Evolutionary conservation across 2,888 invertebrate genomes (phyloP), one percentile per base, ranked within the genome.

Genomic region (Platycheirus albimanus): DNA sequence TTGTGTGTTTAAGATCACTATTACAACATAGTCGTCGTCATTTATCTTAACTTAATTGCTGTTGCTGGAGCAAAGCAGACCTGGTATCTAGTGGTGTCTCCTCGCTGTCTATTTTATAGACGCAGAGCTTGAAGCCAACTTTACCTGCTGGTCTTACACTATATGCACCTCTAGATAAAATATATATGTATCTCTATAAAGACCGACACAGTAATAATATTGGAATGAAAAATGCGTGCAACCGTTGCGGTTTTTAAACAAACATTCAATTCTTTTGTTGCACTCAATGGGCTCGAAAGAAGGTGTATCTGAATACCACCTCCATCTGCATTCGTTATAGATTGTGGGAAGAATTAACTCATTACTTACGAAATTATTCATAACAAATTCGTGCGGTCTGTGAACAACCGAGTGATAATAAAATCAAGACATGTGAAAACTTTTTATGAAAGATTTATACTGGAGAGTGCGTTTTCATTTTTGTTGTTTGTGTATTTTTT

Each of bases 11-110:
- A 54, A 63, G 61, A 61, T 67, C 61, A 54, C 47, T 38, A 49
- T 79, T 79, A 36, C 74, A 74, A 67, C 74, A 79, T 24, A 79
- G 74, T 54, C 52, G 67, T n/a, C 47, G 63, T 63, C 63, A 79
- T 79, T 79, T 74, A 69, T 69, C 74, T 79, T 69, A 33, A 52
- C 61, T 79, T 74, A 79, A 67, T 79, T 69, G 38, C 30, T 41
- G 20, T 6, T 4, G 43, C 15, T n/a, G n/a, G n/a, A 41, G 8
- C 36, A 10, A 7, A 47, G 45, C 61, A 72, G 7, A 54, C 52
- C 33, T n/a, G n/a, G n/a, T 13, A 24, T 24, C 7, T 45, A 30
- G 15, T 45, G 30, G 13, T 41, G 58, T 52, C 54, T 47, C 66
- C 56, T 15, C 24, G 11, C 33, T 19, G 15, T 15, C 43, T 52